Base-by-base conservation (phyloP, 2,797 vertebrate genomes). In the Spondyliosoma cantharus region DNA sequence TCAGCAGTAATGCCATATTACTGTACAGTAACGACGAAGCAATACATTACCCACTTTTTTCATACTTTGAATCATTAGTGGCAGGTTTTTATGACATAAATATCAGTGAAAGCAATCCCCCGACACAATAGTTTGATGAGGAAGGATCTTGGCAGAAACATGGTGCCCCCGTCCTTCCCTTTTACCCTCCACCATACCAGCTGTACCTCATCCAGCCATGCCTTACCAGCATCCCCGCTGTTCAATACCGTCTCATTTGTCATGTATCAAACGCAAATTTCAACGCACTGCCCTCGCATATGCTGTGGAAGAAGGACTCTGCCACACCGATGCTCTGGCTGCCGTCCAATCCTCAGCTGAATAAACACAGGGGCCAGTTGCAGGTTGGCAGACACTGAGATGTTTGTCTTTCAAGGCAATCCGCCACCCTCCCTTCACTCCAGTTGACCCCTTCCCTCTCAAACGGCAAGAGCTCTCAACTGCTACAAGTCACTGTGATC, bases 171-270 rank as follows among this genome's bases (percentile, higher is more conserved):
- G 89, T 91, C 89, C 91, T 89, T 93, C 92, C 37, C 90, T 86
- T 45, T 86, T 91, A 89, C 86, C 76, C 87, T 81, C 88, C 25
- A 78, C 83, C 79, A 84, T 52, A 75, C 87, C 50, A 78, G 66
- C 82, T 77, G 75, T 76, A 83, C 80, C 81, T 85, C 86, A 76
- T 80, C 78, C 90, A 90, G 67, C 81, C 85, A 81, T 71, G 88
- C 81, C 91, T 90, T 92, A 90, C 60, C 82, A 78, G 84, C 93
- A 29, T 82, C 94, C 94, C 92, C 77, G 93, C 94, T 91, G 93
- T 92, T 96, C 92, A 88, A 94, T 94, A 93, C 93, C 92, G 91
- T 96, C 94, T 96, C 94, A 96, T 97, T 97, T 96, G 95, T 96
- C 96, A 93, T 94, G 94, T 96, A 96, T 96, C 95, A 94, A 95